These are phyloP conservation scores for Gopherus flavomarginatus DNA, from an alignment of 2,113 vertebrate genomes.

Conservation along the genomic window DNA sequence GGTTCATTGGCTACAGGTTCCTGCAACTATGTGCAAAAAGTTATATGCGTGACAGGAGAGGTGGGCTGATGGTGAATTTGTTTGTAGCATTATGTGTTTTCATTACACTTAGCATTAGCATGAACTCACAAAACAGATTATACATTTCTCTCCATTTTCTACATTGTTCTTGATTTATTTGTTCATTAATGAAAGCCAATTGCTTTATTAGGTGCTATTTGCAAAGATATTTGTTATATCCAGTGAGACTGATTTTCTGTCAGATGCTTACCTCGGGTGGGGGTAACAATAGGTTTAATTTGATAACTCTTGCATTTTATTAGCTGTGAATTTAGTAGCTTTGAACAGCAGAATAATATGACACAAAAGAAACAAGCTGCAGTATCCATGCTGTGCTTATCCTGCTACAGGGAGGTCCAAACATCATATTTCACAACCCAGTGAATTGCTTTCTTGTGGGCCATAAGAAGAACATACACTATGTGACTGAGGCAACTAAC, in stretches of 20 bases:
- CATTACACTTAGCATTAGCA: neutral
- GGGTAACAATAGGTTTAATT: slow-evolving; percentile 39
- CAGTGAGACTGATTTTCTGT: slow-evolving; percentile 48
- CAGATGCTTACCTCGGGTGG: slow-evolving; percentile 36
- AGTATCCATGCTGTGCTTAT: neutral
- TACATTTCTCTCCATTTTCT: slow-evolving; percentile 18
- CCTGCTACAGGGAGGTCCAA: slow-evolving; percentile 59
- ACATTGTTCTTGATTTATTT: slow-evolving; percentile 10
- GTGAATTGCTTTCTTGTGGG: slow-evolving; percentile 67
- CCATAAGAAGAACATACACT: slow-evolving; percentile 49
- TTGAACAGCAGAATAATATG: slow-evolving; percentile 51
- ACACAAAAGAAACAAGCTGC: slow-evolving; percentile 57
- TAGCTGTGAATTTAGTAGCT: slow-evolving; percentile 73
- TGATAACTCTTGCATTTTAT: slow-evolving; percentile 62
- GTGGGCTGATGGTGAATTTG: slow-evolving; percentile 12
- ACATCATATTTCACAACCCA: slow-evolving; percentile 61
- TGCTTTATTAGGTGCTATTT: slow-evolving; percentile 46
- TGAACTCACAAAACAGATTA: slow-evolving; percentile 22
- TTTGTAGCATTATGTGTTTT: slow-evolving; percentile 6
- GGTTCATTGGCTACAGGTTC: too few species aligned
- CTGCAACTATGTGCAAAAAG: neutral
- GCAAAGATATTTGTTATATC: slow-evolving; percentile 40
- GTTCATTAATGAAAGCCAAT: slow-evolving; percentile 27
- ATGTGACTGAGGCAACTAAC: slow-evolving; percentile 47
- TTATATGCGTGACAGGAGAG: neutral